phyloP scores from a whole-genome alignment of 1,140 invertebrate species.

The Papilio polyxenes region DNA sequence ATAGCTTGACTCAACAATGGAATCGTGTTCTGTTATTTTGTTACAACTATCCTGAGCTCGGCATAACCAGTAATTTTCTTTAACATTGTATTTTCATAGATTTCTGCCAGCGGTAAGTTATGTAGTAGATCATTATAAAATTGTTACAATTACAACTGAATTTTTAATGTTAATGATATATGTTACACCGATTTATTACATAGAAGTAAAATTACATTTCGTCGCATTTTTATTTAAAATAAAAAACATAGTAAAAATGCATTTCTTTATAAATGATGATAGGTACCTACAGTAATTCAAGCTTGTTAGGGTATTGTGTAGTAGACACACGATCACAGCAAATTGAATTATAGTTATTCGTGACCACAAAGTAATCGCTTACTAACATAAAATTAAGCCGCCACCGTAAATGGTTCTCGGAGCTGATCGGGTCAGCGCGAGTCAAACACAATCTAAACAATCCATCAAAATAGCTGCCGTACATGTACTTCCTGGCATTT shows the following conservation, averaged over 20 bases:
- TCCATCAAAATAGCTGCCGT: conserved; percentile 74
- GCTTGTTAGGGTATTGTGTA: background rate
- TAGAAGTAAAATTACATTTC: background rate
- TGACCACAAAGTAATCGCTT: conserved; percentile 37
- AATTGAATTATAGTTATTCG: conserved; percentile 21
- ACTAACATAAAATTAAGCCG: conserved; percentile 63
- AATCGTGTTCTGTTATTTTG: conserved; percentile 4
- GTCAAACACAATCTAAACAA: conserved; percentile 71
- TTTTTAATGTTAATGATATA: background rate
- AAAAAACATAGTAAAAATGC: too few species aligned
- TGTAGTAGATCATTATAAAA: background rate
- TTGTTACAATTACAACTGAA: background rate
- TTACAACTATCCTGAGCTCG: background rate
- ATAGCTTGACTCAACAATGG: conserved; percentile 28
- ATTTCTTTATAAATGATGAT: background rate
- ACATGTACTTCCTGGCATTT: conserved; percentile 73
- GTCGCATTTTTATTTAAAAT: too few species aligned
- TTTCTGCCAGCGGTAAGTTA: background rate
- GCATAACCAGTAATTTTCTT: background rate
- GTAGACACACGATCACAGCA: conserved; percentile 11
- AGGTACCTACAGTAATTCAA: background rate
- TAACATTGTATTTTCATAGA: background rate
- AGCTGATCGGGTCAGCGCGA: conserved; percentile 70
- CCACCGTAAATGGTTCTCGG: conserved; percentile 70
- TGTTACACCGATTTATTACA: background rate